Conservation (phyloP, 2,113 vertebrate genomes). For the Oreotrochilus melanogaster region DNA sequence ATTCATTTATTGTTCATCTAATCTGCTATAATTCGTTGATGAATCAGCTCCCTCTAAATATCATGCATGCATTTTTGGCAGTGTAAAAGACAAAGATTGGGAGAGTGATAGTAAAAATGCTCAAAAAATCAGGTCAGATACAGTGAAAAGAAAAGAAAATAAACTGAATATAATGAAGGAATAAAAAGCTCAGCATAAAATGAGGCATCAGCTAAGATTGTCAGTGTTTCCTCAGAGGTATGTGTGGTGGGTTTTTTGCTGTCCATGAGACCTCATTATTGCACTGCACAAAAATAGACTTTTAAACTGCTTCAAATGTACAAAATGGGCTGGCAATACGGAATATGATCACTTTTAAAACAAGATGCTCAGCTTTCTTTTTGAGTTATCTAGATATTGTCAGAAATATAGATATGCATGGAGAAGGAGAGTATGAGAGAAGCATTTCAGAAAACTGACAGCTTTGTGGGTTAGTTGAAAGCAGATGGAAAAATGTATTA, state of each 20-base stretch:
- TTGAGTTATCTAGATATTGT: slow-evolving; percentile 53
- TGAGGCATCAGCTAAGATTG: not conserved
- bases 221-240: not conserved
- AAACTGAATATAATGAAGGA: not conserved
- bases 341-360: slow-evolving; percentile 24
- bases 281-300: not conserved
- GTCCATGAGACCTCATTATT: slow-evolving; percentile 30
- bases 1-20: not conserved
- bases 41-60: not conserved
- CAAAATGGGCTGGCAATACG: slow-evolving; percentile 11
- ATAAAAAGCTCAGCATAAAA: not conserved
- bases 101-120: not conserved
- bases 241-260: not conserved
- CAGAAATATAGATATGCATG: slow-evolving; percentile 41
- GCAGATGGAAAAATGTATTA: slow-evolving; percentile 54
- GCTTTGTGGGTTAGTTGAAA: slow-evolving; percentile 68
- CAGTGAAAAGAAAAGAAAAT: not conserved
- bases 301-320: slow-evolving; percentile 23
- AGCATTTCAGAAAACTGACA: slow-evolving; percentile 70
- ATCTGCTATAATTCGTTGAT: not conserved
- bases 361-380: slow-evolving; percentile 18
- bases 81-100: not conserved
- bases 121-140: not conserved
- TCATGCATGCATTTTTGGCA: not conserved
- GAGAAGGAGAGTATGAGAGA: slow-evolving; percentile 1